Conservation (phyloP, 2,113 vertebrate species). For the Arvicanthis niloticus region DNA sequence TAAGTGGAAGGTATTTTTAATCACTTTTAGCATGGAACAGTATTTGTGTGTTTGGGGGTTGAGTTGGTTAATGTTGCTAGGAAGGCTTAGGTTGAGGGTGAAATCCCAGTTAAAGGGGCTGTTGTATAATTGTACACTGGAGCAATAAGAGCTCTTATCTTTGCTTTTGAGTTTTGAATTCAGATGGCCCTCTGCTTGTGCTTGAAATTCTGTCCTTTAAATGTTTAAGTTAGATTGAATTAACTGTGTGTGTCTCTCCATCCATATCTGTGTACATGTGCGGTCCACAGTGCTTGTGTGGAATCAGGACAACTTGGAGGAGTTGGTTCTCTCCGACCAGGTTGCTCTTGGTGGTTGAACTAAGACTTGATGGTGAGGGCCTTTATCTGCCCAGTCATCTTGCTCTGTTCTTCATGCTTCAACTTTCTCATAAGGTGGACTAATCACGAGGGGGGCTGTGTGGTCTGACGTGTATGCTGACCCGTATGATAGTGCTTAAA, state of each 20-base stretch:
- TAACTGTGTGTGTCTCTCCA: background rate
- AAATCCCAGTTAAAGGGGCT: background rate
- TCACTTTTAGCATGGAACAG: background rate
- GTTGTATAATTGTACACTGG: background rate
- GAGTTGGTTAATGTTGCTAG: conserved; percentile 33
- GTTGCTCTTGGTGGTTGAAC: background rate
- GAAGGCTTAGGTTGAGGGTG: background rate
- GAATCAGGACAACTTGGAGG: background rate
- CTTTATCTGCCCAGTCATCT: background rate
- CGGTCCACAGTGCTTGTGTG: background rate
- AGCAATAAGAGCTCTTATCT: too few relatives aligned
- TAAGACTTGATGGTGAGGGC: background rate
- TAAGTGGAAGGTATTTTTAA: conserved; percentile 41
- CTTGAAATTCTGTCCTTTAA: background rate
- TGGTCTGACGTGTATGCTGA: background rate
- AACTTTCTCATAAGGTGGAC: background rate
- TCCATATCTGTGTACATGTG: background rate
- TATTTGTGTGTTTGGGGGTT: background rate
- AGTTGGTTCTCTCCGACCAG: background rate
- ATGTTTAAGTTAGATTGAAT: background rate
- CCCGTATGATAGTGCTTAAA: background rate
- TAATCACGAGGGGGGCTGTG: background rate
- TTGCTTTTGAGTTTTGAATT: background rate
- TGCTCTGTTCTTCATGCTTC: background rate
- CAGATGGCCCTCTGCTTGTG: background rate